Evolutionary conservation across 2,797 vertebrate species (phyloP).

Genomic region (Danio tinwini): DNA sequence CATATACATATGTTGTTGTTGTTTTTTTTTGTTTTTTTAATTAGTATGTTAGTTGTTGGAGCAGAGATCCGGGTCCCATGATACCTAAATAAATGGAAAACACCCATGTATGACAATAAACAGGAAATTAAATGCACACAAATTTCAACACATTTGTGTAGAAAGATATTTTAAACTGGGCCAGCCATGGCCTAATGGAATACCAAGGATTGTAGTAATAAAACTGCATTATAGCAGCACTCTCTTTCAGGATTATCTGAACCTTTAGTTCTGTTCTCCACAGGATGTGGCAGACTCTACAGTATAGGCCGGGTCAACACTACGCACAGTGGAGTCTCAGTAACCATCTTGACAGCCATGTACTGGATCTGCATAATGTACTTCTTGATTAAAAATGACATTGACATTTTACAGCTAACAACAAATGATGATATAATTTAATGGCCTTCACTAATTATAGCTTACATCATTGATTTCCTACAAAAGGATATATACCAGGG

Average conservation of each 20-base stretch:
- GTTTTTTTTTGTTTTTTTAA: no score
- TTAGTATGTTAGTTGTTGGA: no score
- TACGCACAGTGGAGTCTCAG: constrained; percentile 35
- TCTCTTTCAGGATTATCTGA: neutral
- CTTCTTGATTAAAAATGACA: constrained; percentile 51
- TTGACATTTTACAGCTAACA: constrained; percentile 41
- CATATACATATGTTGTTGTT: no score
- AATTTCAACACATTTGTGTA: no score
- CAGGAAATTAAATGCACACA: no score
- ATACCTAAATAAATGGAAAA: no score
- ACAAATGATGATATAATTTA: neutral
- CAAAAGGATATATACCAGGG: no score
- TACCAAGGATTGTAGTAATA: no score
- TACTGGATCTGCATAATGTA: constrained; percentile 54
- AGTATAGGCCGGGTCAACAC: constrained; percentile 3
- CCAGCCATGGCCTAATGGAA: no score
- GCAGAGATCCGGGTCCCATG: no score
- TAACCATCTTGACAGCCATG: constrained; percentile 44
- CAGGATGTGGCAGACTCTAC: constrained; percentile 38
- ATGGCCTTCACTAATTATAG: neutral
- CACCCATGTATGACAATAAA: no score
- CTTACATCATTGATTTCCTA: neutral
- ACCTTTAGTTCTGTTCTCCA: constrained; percentile 44
- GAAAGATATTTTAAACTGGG: no score
- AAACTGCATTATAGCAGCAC: neutral